Conservation (phyloP, 1,140 invertebrate genomes). For the Panagrolaimus sp. region DNA sequence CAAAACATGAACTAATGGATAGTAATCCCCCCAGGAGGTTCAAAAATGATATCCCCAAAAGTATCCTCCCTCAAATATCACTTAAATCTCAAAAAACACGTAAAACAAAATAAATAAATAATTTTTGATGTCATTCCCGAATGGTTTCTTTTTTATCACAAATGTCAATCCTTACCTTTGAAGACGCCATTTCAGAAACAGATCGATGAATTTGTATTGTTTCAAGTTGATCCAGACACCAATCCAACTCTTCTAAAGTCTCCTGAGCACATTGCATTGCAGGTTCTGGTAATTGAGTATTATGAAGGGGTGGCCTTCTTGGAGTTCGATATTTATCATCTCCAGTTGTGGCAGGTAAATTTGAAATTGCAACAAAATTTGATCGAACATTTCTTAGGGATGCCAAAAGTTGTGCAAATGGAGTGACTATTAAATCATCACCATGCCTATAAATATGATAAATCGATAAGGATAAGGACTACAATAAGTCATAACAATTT, state of each 20-base stretch:
- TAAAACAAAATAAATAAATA: too few relatives aligned
- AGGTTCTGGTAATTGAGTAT: slow-evolving; percentile 43
- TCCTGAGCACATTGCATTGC: slow-evolving; percentile 50
- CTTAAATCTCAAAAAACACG: too few relatives aligned
- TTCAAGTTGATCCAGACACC: slow-evolving; percentile 97
- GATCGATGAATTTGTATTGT: slow-evolving; percentile 97
- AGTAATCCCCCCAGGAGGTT: too few relatives aligned
- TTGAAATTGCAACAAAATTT: slow-evolving; percentile 92
- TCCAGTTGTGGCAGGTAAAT: slow-evolving; percentile 69
- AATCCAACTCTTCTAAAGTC: slow-evolving; percentile 83
- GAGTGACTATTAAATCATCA: slow-evolving; percentile 74
- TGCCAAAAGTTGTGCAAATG: slow-evolving; percentile 97
- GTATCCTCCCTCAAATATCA: too few relatives aligned
- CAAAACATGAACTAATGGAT: too few relatives aligned
- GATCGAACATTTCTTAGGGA: slow-evolving; percentile 92
- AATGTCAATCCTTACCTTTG: slow-evolving; percentile 72
- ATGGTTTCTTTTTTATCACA: too few relatives aligned
- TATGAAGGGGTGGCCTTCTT: slow-evolving; percentile 36
- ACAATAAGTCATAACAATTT: neutral
- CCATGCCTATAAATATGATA: slow-evolving; percentile 55
- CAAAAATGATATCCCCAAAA: too few relatives aligned
- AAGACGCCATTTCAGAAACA: slow-evolving; percentile 97
- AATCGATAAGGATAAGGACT: too few relatives aligned
- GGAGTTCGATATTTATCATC: slow-evolving; percentile 38
- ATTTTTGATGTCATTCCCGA: too few relatives aligned